phyloP scores from a whole-genome alignment of 2,888 invertebrate genomes.

The Lasioglossum leucozonium region DNA sequence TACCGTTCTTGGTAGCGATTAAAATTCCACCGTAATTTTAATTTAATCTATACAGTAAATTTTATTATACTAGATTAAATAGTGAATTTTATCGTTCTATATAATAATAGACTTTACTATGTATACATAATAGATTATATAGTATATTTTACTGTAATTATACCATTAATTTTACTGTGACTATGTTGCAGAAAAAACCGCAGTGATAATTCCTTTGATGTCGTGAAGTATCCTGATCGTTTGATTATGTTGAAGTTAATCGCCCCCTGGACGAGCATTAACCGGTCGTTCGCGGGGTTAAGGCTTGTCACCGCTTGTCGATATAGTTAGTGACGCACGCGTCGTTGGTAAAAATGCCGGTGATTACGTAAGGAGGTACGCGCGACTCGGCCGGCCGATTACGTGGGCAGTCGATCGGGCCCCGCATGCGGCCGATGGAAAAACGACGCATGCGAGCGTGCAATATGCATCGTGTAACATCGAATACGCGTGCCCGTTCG shows the following conservation, averaged over 20 bases:
- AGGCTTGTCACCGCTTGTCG: neutral
- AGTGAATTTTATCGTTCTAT: no score
- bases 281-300: slow-evolving; percentile 11
- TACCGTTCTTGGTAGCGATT: neutral
- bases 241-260: slow-evolving; percentile 2
- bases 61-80: no score
- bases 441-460: slow-evolving; percentile 68
- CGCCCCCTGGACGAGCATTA: neutral
- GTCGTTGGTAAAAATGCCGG: slow-evolving; percentile 31
- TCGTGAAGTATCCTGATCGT: neutral
- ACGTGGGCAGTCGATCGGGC: slow-evolving; percentile 72
- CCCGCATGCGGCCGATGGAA: slow-evolving; percentile 62
- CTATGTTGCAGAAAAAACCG: neutral
- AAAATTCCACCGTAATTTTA: neutral
- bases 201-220: neutral
- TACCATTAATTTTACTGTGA: no score
- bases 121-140: no score
- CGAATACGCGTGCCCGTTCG: slow-evolving; percentile 47
- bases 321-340: slow-evolving; percentile 28
- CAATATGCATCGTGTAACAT: slow-evolving; percentile 54
- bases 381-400: slow-evolving; percentile 71
- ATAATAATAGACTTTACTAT: no score
- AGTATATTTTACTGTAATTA: no score
- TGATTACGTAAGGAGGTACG: slow-evolving; percentile 74
- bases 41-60: no score